phyloP scores from a whole-genome alignment of 2,113 vertebrate genomes.

The Crotalus horridus region DNA sequence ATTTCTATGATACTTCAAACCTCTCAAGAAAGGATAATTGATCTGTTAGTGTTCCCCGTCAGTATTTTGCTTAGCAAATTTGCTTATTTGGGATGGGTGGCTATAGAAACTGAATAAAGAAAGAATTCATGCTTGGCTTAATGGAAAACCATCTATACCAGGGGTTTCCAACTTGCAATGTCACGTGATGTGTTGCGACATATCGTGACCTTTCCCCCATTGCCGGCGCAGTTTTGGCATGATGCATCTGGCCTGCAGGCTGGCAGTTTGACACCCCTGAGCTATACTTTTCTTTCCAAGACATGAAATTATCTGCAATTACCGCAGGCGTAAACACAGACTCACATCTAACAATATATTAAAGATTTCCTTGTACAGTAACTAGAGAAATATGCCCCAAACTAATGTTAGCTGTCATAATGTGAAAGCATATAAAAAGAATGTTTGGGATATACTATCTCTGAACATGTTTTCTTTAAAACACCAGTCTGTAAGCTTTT shows the following conservation, averaged over 20 bases:
- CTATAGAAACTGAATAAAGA: background rate
- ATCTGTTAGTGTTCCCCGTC: background rate
- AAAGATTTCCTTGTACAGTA: background rate
- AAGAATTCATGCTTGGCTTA: background rate
- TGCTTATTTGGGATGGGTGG: background rate
- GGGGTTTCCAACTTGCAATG: too few relatives aligned
- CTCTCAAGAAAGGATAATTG: background rate
- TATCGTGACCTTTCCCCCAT: too few relatives aligned
- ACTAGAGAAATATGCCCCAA: background rate
- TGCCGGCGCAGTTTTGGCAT: too few relatives aligned
- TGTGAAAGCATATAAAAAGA: conserved; percentile 22
- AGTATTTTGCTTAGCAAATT: background rate
- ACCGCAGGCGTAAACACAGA: conserved; percentile 10
- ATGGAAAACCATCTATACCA: background rate
- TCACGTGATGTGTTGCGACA: too few relatives aligned
- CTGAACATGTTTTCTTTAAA: conserved; percentile 10
- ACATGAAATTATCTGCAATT: conserved; percentile 1
- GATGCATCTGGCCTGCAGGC: too few relatives aligned
- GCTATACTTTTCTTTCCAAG: background rate
- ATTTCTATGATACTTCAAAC: background rate
- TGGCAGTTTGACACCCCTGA: too few relatives aligned
- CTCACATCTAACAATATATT: conserved; percentile 17
- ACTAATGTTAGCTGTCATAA: conserved; percentile 15
- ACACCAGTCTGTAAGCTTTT: conserved; percentile 1
- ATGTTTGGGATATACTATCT: conserved; percentile 4